Conservation (phyloP, 2,797 vertebrate species). For the Lycodopsis pacificus region DNA sequence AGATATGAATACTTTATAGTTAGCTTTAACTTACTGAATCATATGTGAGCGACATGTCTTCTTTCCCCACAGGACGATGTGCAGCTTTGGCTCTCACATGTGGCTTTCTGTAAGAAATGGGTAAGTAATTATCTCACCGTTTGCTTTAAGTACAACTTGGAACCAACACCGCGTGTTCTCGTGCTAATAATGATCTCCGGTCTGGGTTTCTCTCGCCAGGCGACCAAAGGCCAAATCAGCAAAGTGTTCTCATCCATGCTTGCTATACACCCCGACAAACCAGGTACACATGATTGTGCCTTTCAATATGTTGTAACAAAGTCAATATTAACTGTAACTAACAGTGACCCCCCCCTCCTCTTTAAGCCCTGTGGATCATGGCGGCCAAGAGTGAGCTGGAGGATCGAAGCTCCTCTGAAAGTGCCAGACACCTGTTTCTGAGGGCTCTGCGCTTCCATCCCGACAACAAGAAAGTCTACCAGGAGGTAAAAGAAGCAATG, state of each 20-base stretch:
- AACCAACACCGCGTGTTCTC: background rate
- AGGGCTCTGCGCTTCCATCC: conserved; percentile 96
- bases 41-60: background rate
- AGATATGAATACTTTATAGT: background rate
- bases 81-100: conserved; percentile 95
- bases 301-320: conserved; percentile 6
- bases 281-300: conserved; percentile 84
- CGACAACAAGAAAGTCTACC: conserved; percentile 92
- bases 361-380: conserved; percentile 95
- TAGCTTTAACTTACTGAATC: background rate
- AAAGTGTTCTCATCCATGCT: conserved; percentile 94
- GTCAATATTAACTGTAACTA: background rate
- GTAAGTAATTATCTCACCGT: conserved; percentile 79
- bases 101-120: conserved; percentile 98
- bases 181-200: background rate
- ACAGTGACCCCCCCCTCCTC: background rate
- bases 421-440: conserved; percentile 94
- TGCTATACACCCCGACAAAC: conserved; percentile 95
- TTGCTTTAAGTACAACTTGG: background rate
- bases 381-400: conserved; percentile 98
- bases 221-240: conserved; percentile 88
- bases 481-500: conserved; percentile 85
- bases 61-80: conserved; percentile 87
- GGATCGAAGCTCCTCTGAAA: conserved; percentile 92
- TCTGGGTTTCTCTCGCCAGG: conserved; percentile 75